These are phyloP conservation scores for Danio tinwini DNA, from an alignment of 2,797 vertebrate genomes.

Conservation along the genomic window DNA sequence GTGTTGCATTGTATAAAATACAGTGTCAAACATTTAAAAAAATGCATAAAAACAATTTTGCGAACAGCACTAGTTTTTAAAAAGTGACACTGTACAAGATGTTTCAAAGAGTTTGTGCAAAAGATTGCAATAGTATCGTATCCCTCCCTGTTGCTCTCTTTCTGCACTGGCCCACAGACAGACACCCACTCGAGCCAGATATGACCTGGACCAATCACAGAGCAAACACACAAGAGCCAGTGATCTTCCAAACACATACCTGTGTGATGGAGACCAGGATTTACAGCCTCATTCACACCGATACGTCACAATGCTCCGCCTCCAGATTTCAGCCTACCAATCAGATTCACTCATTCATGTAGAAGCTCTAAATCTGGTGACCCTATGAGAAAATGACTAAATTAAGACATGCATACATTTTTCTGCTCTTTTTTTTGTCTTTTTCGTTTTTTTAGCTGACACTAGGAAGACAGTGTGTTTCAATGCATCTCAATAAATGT, in stretches of 20 bases:
- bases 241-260: neutral
- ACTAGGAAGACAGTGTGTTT: constrained; percentile 58
- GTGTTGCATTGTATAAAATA: constrained; percentile 89
- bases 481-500: constrained; percentile 38
- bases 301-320: constrained; percentile 12
- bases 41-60: constrained; percentile 83
- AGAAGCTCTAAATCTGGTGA: constrained; percentile 35
- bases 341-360: constrained; percentile 4
- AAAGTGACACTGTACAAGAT: constrained; percentile 80
- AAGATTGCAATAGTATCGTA: constrained; percentile 74
- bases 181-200: constrained; percentile 18
- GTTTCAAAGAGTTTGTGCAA: constrained; percentile 81
- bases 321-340: constrained; percentile 24
- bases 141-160: constrained; percentile 42
- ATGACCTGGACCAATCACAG: constrained; percentile 11
- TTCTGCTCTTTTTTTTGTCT: neutral
- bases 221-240: constrained; percentile 25
- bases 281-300: constrained; percentile 9
- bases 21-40: constrained; percentile 84
- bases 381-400: constrained; percentile 25
- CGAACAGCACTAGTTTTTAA: constrained; percentile 82
- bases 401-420: constrained; percentile 47
- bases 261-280: constrained; percentile 3
- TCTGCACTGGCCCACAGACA: constrained; percentile 27
- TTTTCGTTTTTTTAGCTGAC: neutral